Evolutionary conservation across 2,113 vertebrate species (phyloP).

Genomic region (Mormoops blainvillei): DNA sequence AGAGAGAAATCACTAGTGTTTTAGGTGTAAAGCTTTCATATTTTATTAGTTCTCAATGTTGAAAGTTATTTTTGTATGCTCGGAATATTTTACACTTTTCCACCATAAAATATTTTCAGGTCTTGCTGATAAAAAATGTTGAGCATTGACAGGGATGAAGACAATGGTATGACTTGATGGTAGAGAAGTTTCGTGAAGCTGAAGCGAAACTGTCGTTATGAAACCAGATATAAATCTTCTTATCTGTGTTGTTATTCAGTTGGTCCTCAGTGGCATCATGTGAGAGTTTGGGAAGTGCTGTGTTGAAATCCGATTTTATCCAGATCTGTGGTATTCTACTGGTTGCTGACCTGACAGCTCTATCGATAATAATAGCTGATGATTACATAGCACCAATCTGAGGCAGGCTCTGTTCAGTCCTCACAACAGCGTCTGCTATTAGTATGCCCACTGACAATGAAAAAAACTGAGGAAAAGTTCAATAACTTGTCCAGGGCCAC

Average conservation of each 20-base stretch:
- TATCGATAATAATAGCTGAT: neutral
- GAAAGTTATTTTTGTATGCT: slow-evolving; percentile 12
- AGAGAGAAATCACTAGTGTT: neutral
- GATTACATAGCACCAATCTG: neutral
- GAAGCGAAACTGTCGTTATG: too few species aligned
- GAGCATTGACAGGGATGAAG: neutral
- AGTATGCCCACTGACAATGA: neutral
- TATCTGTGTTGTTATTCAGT: too few species aligned
- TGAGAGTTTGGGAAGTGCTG: neutral
- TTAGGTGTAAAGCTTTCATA: neutral
- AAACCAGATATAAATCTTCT: neutral
- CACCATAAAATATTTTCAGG: neutral
- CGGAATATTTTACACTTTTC: slow-evolving; percentile 14
- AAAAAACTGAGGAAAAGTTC: neutral
- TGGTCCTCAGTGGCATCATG: neutral
- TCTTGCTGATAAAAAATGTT: neutral
- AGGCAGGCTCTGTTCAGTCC: neutral
- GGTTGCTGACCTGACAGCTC: neutral
- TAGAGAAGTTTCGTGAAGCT: neutral
- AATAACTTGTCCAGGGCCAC: neutral
- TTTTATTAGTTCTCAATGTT: slow-evolving; percentile 24
- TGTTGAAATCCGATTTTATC: neutral
- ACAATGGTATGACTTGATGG: neutral
- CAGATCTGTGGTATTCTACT: neutral
- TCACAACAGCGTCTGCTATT: neutral